phyloP scores from a whole-genome alignment of 2,797 vertebrate species.

The Cichlasoma orientale region DNA sequence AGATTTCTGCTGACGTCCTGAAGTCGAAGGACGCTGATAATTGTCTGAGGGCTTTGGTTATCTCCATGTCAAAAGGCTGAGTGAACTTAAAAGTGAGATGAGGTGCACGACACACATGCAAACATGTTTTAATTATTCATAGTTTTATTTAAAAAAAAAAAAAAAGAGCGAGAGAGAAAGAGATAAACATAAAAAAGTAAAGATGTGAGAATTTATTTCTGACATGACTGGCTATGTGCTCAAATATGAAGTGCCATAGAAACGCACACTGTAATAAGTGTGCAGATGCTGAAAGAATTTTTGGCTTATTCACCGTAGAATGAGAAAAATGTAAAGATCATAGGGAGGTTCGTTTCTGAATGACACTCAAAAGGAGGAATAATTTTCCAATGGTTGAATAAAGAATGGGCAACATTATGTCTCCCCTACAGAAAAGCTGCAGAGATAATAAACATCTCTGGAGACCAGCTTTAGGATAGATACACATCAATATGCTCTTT shows the following conservation, averaged over 20 bases:
- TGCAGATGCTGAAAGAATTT: background rate
- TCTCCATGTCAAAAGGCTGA: constrained; percentile 46
- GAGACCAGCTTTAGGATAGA: background rate
- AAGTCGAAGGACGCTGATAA: constrained; percentile 80
- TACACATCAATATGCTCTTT: background rate
- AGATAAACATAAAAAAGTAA: background rate
- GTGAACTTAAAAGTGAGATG: constrained; percentile 45
- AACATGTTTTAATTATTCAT: constrained; percentile 27
- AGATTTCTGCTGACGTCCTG: constrained; percentile 76
- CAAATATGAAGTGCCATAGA: background rate
- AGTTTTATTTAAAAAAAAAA: background rate
- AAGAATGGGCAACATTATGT: background rate
- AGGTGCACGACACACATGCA: constrained; percentile 14
- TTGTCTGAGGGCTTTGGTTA: constrained; percentile 53
- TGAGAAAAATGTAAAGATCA: background rate
- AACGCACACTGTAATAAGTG: background rate
- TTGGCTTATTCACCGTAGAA: background rate
- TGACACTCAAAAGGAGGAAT: background rate
- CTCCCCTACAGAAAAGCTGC: background rate
- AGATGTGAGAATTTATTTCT: background rate
- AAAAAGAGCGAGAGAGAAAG: background rate
- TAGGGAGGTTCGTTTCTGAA: background rate
- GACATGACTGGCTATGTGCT: background rate
- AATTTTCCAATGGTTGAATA: background rate
- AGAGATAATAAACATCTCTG: background rate